Evolutionary conservation across 2,113 vertebrate genomes (phyloP).

Genomic region (Potamarius usumacintae): DNA sequence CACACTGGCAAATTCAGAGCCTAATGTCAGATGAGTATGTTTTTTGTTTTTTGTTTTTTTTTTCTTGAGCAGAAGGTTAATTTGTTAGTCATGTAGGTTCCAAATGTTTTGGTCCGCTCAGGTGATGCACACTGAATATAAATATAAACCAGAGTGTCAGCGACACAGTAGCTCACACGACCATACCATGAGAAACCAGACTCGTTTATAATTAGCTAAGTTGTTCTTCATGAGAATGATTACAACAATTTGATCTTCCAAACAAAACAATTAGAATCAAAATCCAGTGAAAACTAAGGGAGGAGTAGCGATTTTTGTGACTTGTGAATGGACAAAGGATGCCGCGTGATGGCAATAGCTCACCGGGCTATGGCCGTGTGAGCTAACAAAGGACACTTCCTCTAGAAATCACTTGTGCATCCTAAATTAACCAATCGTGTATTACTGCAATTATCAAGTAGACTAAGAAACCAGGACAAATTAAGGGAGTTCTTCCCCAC

Average conservation of each 20-base stretch:
- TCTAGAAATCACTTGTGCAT: slow-evolving; percentile 53
- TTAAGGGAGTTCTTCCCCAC: slow-evolving; percentile 1
- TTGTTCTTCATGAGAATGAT: too few species aligned
- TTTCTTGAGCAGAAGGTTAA: neutral
- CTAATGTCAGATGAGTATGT: neutral
- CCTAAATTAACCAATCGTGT: slow-evolving; percentile 46
- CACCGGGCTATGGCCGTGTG: too few species aligned
- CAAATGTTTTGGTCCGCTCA: neutral
- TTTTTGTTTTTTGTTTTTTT: slow-evolving; percentile 1
- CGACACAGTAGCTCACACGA: too few species aligned
- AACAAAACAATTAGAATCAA: too few species aligned
- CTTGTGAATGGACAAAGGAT: too few species aligned
- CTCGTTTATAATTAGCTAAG: too few species aligned
- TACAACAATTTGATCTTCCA: too few species aligned
- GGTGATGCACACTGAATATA: slow-evolving; percentile 36
- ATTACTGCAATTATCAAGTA: slow-evolving; percentile 50
- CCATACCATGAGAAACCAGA: too few species aligned
- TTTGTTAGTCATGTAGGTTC: slow-evolving; percentile 1
- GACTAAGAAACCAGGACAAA: slow-evolving; percentile 39
- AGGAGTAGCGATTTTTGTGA: too few species aligned
- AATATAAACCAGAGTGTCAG: neutral
- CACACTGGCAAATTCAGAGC: neutral
- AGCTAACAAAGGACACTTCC: slow-evolving; percentile 30
- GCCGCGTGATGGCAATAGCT: too few species aligned
- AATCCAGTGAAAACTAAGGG: too few species aligned